Evolutionary conservation across 2,888 invertebrate genomes (phyloP).

Genomic region (Parnassius orleans): DNA sequence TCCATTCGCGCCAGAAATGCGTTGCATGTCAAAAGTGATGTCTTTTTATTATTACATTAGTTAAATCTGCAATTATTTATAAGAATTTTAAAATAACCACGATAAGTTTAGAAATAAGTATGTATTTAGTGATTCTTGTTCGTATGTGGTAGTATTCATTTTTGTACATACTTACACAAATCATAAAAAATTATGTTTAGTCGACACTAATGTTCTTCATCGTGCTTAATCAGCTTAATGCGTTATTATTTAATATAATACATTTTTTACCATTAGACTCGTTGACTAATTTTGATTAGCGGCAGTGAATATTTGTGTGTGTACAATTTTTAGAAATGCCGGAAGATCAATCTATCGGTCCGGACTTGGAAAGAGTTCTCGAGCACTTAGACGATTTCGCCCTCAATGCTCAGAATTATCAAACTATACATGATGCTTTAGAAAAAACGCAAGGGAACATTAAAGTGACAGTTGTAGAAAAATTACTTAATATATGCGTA

Average conservation of each 20-base stretch:
- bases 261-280: background rate
- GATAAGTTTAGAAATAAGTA: conserved; percentile 16
- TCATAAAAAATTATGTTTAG: conserved; percentile 1
- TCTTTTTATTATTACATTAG: background rate
- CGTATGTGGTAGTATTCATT: background rate
- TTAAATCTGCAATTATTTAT: conserved; percentile 14
- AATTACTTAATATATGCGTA: conserved; percentile 48
- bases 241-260: background rate
- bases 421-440: conserved; percentile 41
- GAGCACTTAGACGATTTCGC: conserved; percentile 45
- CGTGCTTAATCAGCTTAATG: background rate
- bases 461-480: conserved; percentile 37
- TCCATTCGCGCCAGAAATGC: conserved; percentile 65
- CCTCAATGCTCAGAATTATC: conserved; percentile 42
- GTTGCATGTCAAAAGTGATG: conserved; percentile 34
- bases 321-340: conserved; percentile 47
- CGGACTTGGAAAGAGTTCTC: conserved; percentile 40
- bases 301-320: background rate
- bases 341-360: conserved; percentile 35
- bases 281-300: background rate
- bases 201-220: background rate
- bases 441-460: conserved; percentile 37
- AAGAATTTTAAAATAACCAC: conserved; percentile 4
- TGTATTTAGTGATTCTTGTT: conserved; percentile 6
- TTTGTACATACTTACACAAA: background rate